Evolutionary conservation across 2,113 vertebrate species (phyloP), one percentile per base, ranked within the genome.

Genomic region (Prunella himalayana): DNA sequence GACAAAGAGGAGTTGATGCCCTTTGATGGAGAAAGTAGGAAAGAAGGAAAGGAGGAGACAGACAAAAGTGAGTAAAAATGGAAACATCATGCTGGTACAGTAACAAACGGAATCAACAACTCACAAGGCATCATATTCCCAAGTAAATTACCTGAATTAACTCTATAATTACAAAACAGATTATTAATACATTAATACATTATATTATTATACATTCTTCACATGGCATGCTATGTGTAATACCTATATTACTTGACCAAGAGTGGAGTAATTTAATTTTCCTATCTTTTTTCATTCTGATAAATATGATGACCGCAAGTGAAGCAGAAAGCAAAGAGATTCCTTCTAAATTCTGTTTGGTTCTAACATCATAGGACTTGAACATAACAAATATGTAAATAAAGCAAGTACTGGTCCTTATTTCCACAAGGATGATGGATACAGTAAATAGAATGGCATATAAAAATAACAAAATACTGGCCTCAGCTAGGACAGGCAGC

Each of bases 41-140:
- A 24, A 84, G 28, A 85, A 80, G 21, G 15, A 80, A 82, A 59
- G n/a, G 30, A 83, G 42, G 42, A 65, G 35, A 59, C 9, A 49
- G 31, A 33, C 6, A 88, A 28, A 83, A 81, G 42, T 20, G 21
- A 86, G 33, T 35, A 94, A 77, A 35, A 79, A 59, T 60, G 11
- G 63, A 66, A 85, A 85, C 25, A 44, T 61, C 63, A 17, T 44
- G 13, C 25, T 65, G 11, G 31, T 41, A 56, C 6, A 44, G 44
- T 78, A 95, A 88, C 49, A 96, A 85, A 96, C 47, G 20, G 42
- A 95, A 75, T 80, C 75, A 78, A 86, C 39, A 94, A 30, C 39
- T 77, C 60, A 42, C 14, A 85, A 47, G 17, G 22, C 44, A 76
- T 73, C 4, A 8, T 41, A 70, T 89, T 56, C 21, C 80, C 1